Base-by-base conservation (phyloP, 2,888 invertebrate genomes). In the Apamea epomidion region DNA sequence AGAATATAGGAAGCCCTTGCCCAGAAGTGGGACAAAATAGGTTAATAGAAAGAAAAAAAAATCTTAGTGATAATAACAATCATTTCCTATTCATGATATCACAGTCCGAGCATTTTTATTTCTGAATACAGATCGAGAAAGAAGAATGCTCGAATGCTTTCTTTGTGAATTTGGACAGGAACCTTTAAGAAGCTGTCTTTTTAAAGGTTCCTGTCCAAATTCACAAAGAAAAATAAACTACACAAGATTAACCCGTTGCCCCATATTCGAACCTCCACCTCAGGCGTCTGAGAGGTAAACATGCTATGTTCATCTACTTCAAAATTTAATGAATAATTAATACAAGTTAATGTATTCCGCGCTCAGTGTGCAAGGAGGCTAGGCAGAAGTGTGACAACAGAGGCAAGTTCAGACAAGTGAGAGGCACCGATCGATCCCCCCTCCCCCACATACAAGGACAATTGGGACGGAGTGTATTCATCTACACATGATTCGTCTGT, bases 271-370 rank as follows among this genome's bases (percentile, higher is more conserved):
- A 74, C 12, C 14, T 74, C 10, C 18, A 14, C 16, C 4, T 48
- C 64, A 21, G 14, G 7, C 6, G 32, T 16, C 32, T 70, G 32
- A 70, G 51, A 51, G 16, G 48, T 25, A 58, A 37, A 37, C 18
- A 54, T 32, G 37, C 48, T 32, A 32, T 51, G 32, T 68, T 62
- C 37, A 5, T 83, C 29, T 32, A 48, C 54, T 69, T 78, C 16
- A 32, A 54, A 78, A 62, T 68, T 42, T 45, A 69, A 83, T 83
- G 81, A 83, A 84, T 81, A 78, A 68, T 78, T 54, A 81, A 81
- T 83, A 18, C 32, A 7, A 29, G 78, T 29, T 69, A 62, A 69
- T 84, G 54, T 79, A 84, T 79, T 62, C 62, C 21, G 54, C 37
- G 25, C 54, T 45, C 29, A 54, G 62, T 79, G 45, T 68, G n/a